Evolutionary conservation across 2,113 vertebrate species (phyloP).

Genomic region (Megaceryle torquata): DNA sequence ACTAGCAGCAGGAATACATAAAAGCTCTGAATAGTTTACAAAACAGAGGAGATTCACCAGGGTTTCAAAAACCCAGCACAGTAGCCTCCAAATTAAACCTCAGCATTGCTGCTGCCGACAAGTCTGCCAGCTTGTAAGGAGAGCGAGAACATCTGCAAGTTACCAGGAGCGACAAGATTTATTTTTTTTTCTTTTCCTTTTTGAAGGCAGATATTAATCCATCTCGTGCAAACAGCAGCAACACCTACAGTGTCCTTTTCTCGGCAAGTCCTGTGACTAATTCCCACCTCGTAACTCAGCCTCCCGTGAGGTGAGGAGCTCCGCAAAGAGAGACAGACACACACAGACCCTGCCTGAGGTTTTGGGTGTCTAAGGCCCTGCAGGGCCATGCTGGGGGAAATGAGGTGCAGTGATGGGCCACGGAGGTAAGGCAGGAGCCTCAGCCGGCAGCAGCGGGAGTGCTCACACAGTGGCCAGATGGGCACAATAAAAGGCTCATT

Average conservation of each 20-base stretch:
- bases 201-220: neutral
- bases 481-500: slow-evolving; percentile 36
- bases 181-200: neutral
- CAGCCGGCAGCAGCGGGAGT: neutral
- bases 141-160: neutral
- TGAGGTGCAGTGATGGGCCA: neutral
- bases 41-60: neutral
- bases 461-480: neutral
- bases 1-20: neutral
- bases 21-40: neutral
- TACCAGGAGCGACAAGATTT: neutral
- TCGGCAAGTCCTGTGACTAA: neutral
- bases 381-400: neutral
- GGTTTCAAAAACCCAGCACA: neutral
- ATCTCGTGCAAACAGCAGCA: neutral
- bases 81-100: neutral
- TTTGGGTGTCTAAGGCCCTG: neutral
- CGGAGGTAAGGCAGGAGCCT: neutral
- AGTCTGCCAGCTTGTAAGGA: neutral
- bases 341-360: neutral
- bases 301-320: fast-evolving
- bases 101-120: neutral
- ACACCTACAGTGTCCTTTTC: neutral
- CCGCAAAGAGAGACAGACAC: neutral
- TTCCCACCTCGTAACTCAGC: neutral